These are phyloP conservation scores for Heliconius cydno DNA, from an alignment of 2,888 invertebrate genomes.

Conservation along the genomic window DNA sequence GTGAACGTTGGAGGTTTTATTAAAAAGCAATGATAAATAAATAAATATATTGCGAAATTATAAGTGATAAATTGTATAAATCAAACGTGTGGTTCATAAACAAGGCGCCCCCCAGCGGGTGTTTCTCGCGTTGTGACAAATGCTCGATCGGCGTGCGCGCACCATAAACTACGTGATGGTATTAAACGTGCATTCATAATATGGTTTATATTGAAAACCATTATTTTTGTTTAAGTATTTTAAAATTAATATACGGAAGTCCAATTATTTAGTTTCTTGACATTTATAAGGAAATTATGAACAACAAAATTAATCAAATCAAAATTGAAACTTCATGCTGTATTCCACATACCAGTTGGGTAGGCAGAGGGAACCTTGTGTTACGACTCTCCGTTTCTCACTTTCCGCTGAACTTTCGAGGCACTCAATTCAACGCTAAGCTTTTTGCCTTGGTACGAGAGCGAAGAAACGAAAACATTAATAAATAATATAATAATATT, in stretches of 20 bases:
- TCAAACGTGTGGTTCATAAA: conserved; percentile 67
- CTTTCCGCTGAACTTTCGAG: too few species aligned
- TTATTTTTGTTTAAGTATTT: conserved; percentile 26
- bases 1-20: conserved; percentile 36
- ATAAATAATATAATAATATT: too few species aligned
- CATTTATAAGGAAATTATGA: neutral
- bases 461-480: too few species aligned
- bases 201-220: conserved; percentile 25
- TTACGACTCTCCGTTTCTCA: too few species aligned
- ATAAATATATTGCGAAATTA: conserved; percentile 48
- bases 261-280: conserved; percentile 2
- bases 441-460: too few species aligned
- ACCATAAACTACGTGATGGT: conserved; percentile 60
- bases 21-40: conserved; percentile 45
- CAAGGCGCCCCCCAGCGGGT: conserved; percentile 59
- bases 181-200: conserved; percentile 47
- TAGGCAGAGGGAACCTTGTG: too few species aligned
- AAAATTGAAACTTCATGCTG: too few species aligned
- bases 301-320: neutral
- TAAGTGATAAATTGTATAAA: conserved; percentile 59
- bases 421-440: too few species aligned
- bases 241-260: conserved; percentile 26
- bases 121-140: conserved; percentile 58
- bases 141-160: conserved; percentile 59
- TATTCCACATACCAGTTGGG: too few species aligned